Conservation (phyloP, 2,113 vertebrate genomes). For the Nothobranchius furzeri region DNA sequence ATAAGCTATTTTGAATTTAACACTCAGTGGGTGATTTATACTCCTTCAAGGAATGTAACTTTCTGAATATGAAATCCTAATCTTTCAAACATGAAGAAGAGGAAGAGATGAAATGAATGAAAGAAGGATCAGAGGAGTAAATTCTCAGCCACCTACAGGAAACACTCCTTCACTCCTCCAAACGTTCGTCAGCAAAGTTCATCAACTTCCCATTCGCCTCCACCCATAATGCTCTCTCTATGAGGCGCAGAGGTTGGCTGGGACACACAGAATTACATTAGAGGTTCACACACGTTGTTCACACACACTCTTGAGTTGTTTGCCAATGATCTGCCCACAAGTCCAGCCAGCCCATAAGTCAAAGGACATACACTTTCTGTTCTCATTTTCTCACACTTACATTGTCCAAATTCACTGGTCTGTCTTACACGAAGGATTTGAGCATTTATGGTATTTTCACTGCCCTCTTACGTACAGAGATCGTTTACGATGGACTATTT, state of each 20-base stretch:
- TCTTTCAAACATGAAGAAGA: not conserved
- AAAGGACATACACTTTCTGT: slow-evolving; percentile 42
- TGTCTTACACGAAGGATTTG: slow-evolving; percentile 32
- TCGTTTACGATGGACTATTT: not conserved
- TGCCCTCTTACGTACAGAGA: not conserved
- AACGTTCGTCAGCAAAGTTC: slow-evolving; percentile 51
- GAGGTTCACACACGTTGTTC: slow-evolving; percentile 11
- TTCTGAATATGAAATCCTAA: not conserved
- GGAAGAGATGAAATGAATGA: slow-evolving; percentile 1
- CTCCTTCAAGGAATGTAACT: not conserved
- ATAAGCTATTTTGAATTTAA: too few relatives aligned
- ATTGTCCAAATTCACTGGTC: slow-evolving; percentile 21
- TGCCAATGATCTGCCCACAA: slow-evolving; percentile 58
- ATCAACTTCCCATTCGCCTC: slow-evolving; percentile 35
- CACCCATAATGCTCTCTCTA: slow-evolving; percentile 35
- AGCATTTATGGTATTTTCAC: slow-evolving; percentile 20
- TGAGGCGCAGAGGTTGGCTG: slow-evolving; percentile 21
- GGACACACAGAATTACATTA: slow-evolving; percentile 26
- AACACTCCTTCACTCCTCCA: slow-evolving; percentile 28
- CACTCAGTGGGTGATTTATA: too few relatives aligned
- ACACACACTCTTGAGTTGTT: slow-evolving; percentile 43
- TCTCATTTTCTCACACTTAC: slow-evolving; percentile 9
- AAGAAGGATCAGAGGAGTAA: slow-evolving; percentile 2
- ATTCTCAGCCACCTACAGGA: slow-evolving; percentile 47
- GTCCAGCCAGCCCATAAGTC: slow-evolving; percentile 52